These are phyloP conservation scores for Cairina moschata DNA, from an alignment of 2,113 vertebrate species.

Conservation along the genomic window DNA sequence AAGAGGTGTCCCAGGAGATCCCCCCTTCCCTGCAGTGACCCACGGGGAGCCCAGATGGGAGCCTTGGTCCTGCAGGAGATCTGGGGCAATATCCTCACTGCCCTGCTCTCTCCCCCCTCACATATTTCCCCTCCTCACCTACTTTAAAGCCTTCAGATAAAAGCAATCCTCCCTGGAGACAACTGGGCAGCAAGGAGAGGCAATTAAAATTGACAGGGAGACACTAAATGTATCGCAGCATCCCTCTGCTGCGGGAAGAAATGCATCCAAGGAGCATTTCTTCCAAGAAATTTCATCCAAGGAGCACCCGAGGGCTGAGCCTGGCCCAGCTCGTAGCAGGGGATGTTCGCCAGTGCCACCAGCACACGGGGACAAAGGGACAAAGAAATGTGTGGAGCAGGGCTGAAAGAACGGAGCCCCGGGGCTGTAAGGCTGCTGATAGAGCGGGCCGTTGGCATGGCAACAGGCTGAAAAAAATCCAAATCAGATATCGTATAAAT, in stretches of 20 bases:
- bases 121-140: not conserved
- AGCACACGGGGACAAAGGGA: not conserved
- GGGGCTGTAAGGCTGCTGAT: not conserved
- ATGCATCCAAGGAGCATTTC: not conserved
- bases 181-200: not conserved
- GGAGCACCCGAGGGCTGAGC: not conserved
- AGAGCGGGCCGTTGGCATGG: not conserved
- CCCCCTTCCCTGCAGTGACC: not conserved
- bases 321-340: not conserved
- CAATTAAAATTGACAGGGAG: not conserved
- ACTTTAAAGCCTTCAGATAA: not conserved
- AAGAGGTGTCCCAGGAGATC: not conserved
- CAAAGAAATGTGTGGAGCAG: not conserved
- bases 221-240: not conserved
- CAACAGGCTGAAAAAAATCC: not conserved
- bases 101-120: not conserved
- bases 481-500: not conserved
- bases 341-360: not conserved
- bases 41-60: not conserved
- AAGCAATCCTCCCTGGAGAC: not conserved
- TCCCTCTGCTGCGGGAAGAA: not conserved
- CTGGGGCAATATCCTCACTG: accelerated
- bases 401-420: not conserved
- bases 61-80: not conserved
- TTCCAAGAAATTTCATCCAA: not conserved